Conservation (phyloP, 2,113 vertebrate species). For the Phyllostomus hastatus region DNA sequence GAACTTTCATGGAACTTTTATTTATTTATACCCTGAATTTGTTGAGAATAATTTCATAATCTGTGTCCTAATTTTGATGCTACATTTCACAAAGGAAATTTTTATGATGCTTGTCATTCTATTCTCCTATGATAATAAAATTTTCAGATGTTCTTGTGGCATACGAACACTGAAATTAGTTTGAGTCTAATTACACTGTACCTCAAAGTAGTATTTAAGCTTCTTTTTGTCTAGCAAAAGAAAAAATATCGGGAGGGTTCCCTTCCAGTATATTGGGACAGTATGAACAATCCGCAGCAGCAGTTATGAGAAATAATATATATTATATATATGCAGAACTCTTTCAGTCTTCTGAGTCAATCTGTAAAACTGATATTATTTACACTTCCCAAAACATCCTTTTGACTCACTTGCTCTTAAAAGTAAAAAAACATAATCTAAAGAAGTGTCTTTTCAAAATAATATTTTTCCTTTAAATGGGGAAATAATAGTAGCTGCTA, state of each 20-base stretch:
- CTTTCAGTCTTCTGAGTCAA: background rate
- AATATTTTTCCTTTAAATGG: background rate
- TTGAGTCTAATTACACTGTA: background rate
- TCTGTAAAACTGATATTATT: background rate
- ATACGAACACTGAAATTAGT: background rate
- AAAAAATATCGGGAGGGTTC: background rate
- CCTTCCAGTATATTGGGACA: background rate
- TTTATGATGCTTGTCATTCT: background rate
- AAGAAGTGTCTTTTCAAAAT: background rate
- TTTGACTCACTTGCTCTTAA: background rate
- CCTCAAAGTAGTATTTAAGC: background rate
- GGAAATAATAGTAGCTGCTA: background rate
- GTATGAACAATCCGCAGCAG: background rate
- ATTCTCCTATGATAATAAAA: background rate
- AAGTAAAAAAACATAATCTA: background rate
- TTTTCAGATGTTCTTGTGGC: background rate
- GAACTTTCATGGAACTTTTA: background rate
- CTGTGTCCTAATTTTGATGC: background rate
- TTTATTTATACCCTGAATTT: background rate
- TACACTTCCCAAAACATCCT: slow-evolving; percentile 6
- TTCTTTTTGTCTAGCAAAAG: background rate
- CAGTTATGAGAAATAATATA: background rate
- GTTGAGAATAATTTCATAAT: background rate
- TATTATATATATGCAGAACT: background rate
- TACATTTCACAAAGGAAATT: background rate